These are phyloP conservation scores for Chamaetylas fuelleborni DNA, from an alignment of 2,113 vertebrate species.

Conservation along the genomic window DNA sequence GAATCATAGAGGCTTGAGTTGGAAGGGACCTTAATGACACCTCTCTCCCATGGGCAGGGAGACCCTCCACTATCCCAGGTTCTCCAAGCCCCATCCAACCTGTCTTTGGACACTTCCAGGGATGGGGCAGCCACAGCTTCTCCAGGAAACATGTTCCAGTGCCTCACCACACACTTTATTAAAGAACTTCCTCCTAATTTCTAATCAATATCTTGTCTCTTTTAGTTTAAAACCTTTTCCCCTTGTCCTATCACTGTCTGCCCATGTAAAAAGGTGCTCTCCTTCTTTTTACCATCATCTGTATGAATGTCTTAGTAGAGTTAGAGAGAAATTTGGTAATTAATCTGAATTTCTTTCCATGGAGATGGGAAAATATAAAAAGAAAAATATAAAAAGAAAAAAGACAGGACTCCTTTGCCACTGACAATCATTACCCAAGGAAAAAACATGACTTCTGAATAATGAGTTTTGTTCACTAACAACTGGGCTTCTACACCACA, in stretches of 20 bases:
- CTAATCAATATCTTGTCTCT: background rate
- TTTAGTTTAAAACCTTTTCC: background rate
- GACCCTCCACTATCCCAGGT: background rate
- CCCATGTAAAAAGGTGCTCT: background rate
- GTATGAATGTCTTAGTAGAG: background rate
- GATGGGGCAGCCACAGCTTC: background rate
- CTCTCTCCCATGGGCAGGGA: background rate
- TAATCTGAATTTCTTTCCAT: background rate
- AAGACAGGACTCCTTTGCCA: background rate
- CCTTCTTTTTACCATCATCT: background rate
- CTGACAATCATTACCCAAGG: background rate
- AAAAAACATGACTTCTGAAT: background rate
- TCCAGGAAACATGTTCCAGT: background rate
- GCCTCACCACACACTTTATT: background rate
- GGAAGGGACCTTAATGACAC: background rate
- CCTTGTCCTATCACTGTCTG: background rate
- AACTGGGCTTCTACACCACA: too few species aligned
- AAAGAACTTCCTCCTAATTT: background rate
- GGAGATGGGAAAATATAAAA: background rate
- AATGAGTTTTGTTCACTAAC: background rate
- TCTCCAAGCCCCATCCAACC: background rate
- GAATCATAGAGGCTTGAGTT: background rate
- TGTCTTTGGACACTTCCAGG: too few species aligned
- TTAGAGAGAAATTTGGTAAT: background rate
- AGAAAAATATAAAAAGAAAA: background rate